Percentiles rank a stretch among this genome's conserved stretches.
phyloP scores from a whole-genome alignment of 2,888 invertebrate genomes.

The Cordilura impudica region DNA sequence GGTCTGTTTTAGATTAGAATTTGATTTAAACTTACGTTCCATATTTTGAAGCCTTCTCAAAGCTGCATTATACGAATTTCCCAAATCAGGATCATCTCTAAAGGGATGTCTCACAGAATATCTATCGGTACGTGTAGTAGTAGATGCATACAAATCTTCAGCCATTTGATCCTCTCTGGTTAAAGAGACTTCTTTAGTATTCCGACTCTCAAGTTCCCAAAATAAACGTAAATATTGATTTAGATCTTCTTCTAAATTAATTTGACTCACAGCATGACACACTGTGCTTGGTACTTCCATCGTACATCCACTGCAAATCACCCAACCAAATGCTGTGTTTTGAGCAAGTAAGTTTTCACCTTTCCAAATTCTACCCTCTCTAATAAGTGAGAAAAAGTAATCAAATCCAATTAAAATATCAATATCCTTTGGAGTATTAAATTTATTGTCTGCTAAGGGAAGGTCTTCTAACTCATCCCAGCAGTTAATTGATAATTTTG shows the following conservation, averaged over 20 bases:
- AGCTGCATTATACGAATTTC: constrained; percentile 20
- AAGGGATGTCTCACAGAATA: constrained; percentile 6
- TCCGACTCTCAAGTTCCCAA: not conserved
- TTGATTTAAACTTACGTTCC: constrained; percentile 37
- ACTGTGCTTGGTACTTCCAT: not conserved
- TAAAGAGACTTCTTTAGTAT: not conserved
- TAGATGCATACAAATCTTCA: constrained; percentile 8
- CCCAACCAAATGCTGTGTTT: constrained; percentile 13
- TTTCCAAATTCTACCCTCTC: constrained; percentile 4
- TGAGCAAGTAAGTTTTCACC: not conserved
- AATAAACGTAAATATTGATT: constrained; percentile 3
- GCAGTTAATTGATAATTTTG: not conserved
- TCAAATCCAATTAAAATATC: constrained; percentile 11
- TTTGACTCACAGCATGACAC: not conserved
- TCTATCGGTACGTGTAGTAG: not conserved
- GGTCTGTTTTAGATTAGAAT: not conserved
- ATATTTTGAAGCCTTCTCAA: constrained; percentile 21
- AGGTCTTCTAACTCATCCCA: constrained; percentile 32
- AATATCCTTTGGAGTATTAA: constrained; percentile 7
- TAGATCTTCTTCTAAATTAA: constrained; percentile 1
- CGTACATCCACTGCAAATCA: not conserved
- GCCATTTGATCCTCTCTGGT: not conserved
- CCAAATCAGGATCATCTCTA: constrained; percentile 10
- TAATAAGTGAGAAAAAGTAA: constrained; percentile 20
- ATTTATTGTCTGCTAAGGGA: constrained; percentile 32